Base-by-base conservation (phyloP, 2,888 invertebrate genomes). In the Dynastes tityus region DNA sequence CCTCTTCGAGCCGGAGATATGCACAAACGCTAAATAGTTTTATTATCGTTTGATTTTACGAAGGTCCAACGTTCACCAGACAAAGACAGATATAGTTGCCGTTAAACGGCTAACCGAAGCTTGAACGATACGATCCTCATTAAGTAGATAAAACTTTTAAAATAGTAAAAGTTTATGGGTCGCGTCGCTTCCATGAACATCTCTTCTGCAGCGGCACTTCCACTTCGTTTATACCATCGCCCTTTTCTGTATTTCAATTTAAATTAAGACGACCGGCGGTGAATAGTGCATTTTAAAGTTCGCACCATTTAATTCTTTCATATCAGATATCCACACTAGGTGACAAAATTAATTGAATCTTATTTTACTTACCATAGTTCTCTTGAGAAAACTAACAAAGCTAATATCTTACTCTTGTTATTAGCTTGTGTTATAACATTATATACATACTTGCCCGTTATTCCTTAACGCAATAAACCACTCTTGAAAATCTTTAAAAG, bases 111-210 rank as follows among this genome's bases (percentile, higher is more conserved):
- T n/a, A 73, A 58, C 22, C 37, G 70, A 32, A 29, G 16, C 32
- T 53, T 70, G 32, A 70, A 32, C 70, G 40, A 73, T 73, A 73
- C 58, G 55, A 73, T 73, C 58, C 73, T 58, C 58, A 73, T 73
- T 73, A 73, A 71, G 27, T 61, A 61, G 73, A 73, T 73, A 73
- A 73, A 73, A 73, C 58, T 73, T 73, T 73, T 71, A 58, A 71
- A 71, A 71, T 71, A 71, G 71, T 55, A 71, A 55, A 71, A 71
- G 71, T 71, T 71, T 71, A 71, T 55, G 40, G 58, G 11, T 22
- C 16, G 61, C 58, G n/a, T 22, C 58, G 58, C 58, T 70, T 70
- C 53, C 32, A 53, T 45, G 32, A 55, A 8, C 55, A 37, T 70
- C 53, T 70, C 29, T 53, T 70, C 29, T 70, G 45, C 70, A 22